Conservation (phyloP, 2,797 vertebrate species). For the Eulemur rubriventer region DNA sequence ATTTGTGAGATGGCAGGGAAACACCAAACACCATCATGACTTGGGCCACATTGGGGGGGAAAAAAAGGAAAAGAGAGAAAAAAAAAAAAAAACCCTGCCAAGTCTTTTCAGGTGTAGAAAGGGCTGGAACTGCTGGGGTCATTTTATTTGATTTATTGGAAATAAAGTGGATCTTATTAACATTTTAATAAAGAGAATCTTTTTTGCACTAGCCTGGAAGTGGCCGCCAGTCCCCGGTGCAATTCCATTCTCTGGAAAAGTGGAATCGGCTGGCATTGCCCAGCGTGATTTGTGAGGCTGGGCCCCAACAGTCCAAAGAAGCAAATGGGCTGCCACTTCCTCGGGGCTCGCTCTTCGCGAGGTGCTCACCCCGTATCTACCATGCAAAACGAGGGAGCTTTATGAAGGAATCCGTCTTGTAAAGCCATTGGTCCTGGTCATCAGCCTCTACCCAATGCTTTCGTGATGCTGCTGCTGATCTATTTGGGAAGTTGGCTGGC, state of each 20-base stretch:
- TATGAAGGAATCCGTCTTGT: constrained; percentile 92
- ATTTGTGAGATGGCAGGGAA: constrained; percentile 82
- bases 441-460: constrained; percentile 93
- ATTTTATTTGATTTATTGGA: constrained; percentile 82
- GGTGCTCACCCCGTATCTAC: constrained; percentile 83
- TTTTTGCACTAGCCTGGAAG: constrained; percentile 73
- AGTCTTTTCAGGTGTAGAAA: constrained; percentile 56
- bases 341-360: constrained; percentile 79
- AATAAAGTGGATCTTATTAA: constrained; percentile 85
- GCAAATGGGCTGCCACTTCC: constrained; percentile 50
- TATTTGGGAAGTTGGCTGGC: constrained; percentile 98
- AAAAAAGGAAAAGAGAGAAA: not conserved
- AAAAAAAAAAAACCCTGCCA: not conserved
- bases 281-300: constrained; percentile 80
- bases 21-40: constrained; percentile 77
- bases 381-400: constrained; percentile 86
- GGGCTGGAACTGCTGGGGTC: constrained; percentile 64
- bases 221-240: constrained; percentile 66
- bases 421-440: constrained; percentile 98
- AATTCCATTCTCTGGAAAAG: constrained; percentile 75
- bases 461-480: constrained; percentile 96
- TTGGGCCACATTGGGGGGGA: constrained; percentile 55
- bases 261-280: constrained; percentile 68
- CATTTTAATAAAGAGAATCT: constrained; percentile 84
- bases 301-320: constrained; percentile 74